Conservation (phyloP, 2,888 invertebrate genomes). For the Cosmopolites sordidus region DNA sequence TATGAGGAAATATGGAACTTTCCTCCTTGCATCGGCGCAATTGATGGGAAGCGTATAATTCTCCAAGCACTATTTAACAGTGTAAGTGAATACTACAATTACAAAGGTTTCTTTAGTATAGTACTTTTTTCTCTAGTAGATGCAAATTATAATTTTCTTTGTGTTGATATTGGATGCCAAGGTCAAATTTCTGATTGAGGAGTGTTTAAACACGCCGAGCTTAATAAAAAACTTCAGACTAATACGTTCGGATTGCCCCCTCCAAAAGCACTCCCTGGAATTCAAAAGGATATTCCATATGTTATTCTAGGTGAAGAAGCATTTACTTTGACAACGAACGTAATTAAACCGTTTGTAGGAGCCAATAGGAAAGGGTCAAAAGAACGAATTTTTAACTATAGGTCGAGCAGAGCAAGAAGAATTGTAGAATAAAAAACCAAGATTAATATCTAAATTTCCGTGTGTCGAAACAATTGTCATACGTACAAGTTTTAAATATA, state of each 20-base stretch:
- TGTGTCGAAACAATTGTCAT: too few species aligned
- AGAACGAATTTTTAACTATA: neutral
- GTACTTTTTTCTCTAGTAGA: constrained; percentile 43
- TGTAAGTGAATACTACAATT: constrained; percentile 37
- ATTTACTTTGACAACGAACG: neutral
- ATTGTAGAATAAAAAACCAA: too few species aligned
- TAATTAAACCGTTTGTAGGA: neutral
- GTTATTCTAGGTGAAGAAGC: neutral
- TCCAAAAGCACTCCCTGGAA: neutral
- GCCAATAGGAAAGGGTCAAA: neutral
- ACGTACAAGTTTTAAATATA: too few species aligned
- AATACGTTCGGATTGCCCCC: neutral
- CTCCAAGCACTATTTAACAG: constrained; percentile 35
- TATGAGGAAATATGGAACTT: constrained; percentile 18
- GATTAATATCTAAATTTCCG: too few species aligned
- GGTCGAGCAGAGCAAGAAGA: neutral
- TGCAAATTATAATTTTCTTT: constrained; percentile 42
- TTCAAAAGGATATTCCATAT: neutral
- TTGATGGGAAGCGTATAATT: constrained; percentile 40
- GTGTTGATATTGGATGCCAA: constrained; percentile 39
- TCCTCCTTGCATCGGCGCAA: constrained; percentile 29
- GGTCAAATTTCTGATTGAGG: constrained; percentile 40
- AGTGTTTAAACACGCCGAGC: constrained; percentile 23
- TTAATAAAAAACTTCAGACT: neutral
- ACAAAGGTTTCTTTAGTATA: constrained; percentile 39